Percentiles rank a stretch among this genome's conserved stretches.
Evolutionary conservation across 2,888 invertebrate species (phyloP).

Genomic region (Vanessa cardui): DNA sequence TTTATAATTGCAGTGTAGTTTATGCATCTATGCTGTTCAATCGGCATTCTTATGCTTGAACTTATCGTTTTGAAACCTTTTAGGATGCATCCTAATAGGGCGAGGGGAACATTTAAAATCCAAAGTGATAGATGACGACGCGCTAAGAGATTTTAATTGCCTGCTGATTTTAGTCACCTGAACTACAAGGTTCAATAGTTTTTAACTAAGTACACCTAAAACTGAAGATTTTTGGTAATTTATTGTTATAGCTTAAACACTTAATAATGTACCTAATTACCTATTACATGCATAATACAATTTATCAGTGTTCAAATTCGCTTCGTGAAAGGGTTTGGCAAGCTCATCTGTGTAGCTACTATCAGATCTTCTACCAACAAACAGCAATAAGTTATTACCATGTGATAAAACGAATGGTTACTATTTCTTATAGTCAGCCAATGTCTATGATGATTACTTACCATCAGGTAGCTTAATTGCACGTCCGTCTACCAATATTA

Average conservation of each 20-base stretch:
- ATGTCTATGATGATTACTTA: too few relatives aligned
- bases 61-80: conserved; percentile 78
- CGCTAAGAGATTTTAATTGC: conserved; percentile 74
- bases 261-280: too few relatives aligned
- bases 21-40: conserved; percentile 72
- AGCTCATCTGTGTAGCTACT: too few relatives aligned
- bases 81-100: conserved; percentile 80
- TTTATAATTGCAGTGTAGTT: conserved; percentile 53
- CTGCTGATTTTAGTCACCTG: conserved; percentile 58
- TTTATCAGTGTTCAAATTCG: too few relatives aligned
- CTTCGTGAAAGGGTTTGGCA: too few relatives aligned
- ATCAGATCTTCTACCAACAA: too few relatives aligned
- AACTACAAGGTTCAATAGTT: conserved; percentile 3
- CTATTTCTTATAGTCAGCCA: too few relatives aligned
- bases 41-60: conserved; percentile 75
- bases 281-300: too few relatives aligned
- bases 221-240: not conserved
- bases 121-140: conserved; percentile 68
- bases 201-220: not conserved
- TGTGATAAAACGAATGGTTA: too few relatives aligned
- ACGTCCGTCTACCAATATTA: too few relatives aligned
- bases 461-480: too few relatives aligned
- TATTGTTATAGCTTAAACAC: not conserved
- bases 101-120: conserved; percentile 72
- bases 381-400: too few relatives aligned